phyloP scores from a whole-genome alignment of 2,888 invertebrate species.

The Apantesis nais region DNA sequence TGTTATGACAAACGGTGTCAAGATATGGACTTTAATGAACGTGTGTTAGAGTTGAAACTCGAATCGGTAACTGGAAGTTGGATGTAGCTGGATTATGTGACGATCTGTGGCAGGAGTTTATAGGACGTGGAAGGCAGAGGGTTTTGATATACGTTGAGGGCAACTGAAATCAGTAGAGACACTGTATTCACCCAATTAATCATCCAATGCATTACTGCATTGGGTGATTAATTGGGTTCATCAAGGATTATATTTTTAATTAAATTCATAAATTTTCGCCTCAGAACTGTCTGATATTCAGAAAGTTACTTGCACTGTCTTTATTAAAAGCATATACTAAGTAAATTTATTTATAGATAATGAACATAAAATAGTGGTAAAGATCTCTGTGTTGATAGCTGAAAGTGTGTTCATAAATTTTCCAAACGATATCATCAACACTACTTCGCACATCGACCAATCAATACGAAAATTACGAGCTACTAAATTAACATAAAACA shows the following conservation, averaged over 20 bases:
- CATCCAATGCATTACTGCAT: too few relatives aligned
- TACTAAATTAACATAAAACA: slow-evolving; percentile 29
- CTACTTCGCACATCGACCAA: slow-evolving; percentile 1
- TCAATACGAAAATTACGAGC: slow-evolving; percentile 18
- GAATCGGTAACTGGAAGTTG: background rate
- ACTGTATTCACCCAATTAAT: too few relatives aligned
- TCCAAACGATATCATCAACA: background rate
- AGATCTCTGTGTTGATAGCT: background rate
- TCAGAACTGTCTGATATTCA: too few relatives aligned
- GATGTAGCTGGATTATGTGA: background rate
- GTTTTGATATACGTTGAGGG: background rate
- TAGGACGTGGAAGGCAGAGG: background rate
- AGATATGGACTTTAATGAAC: too few relatives aligned
- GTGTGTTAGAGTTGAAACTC: background rate
- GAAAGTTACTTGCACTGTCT: too few relatives aligned
- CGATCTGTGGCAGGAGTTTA: background rate
- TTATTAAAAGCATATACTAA: background rate
- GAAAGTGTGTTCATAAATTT: background rate
- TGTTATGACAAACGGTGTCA: background rate
- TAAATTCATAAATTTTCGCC: too few relatives aligned
- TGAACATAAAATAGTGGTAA: background rate
- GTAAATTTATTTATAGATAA: background rate
- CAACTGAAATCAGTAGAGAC: too few relatives aligned
- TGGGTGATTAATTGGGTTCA: too few relatives aligned
- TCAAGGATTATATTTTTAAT: too few relatives aligned